phyloP scores from a whole-genome alignment of 2,797 vertebrate species.

The Pipistrellus kuhlii region DNA sequence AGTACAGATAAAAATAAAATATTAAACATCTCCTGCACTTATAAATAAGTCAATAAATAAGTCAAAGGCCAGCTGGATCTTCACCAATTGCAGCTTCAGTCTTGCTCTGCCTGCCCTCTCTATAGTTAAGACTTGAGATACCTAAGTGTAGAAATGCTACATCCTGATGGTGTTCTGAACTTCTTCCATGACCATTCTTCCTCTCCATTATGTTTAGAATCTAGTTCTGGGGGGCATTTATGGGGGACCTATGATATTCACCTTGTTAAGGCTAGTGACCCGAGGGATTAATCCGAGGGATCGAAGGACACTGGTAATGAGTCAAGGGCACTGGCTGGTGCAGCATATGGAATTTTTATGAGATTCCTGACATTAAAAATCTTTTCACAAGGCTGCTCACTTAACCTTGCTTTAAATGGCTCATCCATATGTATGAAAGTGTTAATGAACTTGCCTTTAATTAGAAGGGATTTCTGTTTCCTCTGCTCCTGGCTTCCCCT shows the following conservation, averaged over 20 bases:
- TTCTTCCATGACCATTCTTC: accelerated
- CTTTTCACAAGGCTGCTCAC: neutral
- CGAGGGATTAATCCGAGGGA: neutral
- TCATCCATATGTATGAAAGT: constrained; percentile 13
- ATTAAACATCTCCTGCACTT: neutral
- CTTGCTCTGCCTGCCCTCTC: neutral
- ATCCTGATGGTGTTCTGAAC: neutral
- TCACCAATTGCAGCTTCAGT: neutral
- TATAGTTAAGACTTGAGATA: neutral
- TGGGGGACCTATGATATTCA: neutral
- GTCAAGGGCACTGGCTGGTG: neutral
- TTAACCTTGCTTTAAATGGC: neutral
- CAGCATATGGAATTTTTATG: neutral
- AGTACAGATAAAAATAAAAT: constrained; percentile 7
- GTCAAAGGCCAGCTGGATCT: neutral
- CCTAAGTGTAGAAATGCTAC: neutral
- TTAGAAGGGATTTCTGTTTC: neutral
- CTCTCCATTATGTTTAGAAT: neutral
- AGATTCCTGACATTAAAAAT: constrained; percentile 27
- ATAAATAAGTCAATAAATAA: neutral
- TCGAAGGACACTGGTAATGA: neutral
- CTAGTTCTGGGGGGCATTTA: neutral
- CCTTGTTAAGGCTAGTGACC: neutral
- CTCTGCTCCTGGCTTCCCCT: neutral
- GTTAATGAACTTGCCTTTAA: constrained; percentile 48